Percentiles rank a stretch among this genome's conserved stretches.
Conservation (phyloP, 2,113 vertebrate species). For the Chascanopsetta lugubris region DNA sequence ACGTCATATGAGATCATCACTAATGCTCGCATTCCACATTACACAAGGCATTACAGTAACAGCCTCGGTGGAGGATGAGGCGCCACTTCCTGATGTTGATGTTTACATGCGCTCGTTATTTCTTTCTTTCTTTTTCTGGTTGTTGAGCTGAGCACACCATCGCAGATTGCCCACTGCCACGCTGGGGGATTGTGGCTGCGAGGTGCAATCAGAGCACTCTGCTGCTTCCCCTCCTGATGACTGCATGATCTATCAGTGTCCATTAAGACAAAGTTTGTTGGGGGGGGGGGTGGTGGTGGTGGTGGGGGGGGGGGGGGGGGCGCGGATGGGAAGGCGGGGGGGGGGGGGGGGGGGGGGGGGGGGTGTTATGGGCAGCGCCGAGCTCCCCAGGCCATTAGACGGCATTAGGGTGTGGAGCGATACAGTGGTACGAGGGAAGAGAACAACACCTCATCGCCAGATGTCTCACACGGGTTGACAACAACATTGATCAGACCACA, state of each 20-base stretch:
- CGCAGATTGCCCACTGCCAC: constrained; percentile 59
- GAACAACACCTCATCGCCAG: constrained; percentile 48
- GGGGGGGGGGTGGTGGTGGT: constrained; percentile 43
- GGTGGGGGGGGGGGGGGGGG: constrained; percentile 59
- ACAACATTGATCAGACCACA: constrained; percentile 72
- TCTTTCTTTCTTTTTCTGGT: constrained; percentile 20
- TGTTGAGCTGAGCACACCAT: constrained; percentile 32
- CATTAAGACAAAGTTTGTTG: constrained; percentile 72
- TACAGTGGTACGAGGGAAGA: constrained; percentile 20
- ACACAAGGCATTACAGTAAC: constrained; percentile 29
- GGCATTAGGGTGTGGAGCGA: constrained; percentile 56
- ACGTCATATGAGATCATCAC: constrained; percentile 9
- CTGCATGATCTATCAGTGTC: constrained; percentile 76
- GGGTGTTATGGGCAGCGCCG: constrained; percentile 56
- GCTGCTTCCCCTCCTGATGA: constrained; percentile 67
- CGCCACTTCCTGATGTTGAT: constrained; percentile 36
- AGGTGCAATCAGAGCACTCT: constrained; percentile 65
- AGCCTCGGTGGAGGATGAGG: constrained; percentile 8
- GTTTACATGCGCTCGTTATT: constrained; percentile 24
- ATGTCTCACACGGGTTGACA: constrained; percentile 73
- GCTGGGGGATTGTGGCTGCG: constrained; percentile 64
- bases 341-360: constrained; percentile 63
- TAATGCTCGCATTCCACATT: constrained; percentile 19
- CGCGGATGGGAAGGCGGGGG: constrained; percentile 59
- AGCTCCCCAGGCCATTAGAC: constrained; percentile 59